A percentile compares a stretch with the other conserved stretches of the same genome.
Evolutionary conservation across 2,888 invertebrate species (phyloP).

Genomic region (Ophion ventricosus): DNA sequence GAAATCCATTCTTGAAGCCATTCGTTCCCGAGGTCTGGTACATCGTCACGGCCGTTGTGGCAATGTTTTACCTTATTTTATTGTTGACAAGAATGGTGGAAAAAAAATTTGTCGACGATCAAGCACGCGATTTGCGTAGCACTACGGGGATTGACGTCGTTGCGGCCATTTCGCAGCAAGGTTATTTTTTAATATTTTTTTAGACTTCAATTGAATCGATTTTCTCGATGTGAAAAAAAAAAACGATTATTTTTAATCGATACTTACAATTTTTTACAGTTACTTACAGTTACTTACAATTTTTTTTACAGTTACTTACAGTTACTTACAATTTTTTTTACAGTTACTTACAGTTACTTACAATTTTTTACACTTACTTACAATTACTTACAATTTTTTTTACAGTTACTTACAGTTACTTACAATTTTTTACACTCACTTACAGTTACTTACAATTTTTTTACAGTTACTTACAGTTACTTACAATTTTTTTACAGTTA

Average conservation of each 20-base stretch:
- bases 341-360: no score
- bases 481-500: no score
- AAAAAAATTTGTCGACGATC: slow-evolving; percentile 29
- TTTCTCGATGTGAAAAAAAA: not conserved
- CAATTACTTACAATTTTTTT: no score
- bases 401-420: no score
- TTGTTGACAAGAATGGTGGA: slow-evolving; percentile 69
- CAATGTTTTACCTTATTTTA: slow-evolving; percentile 71
- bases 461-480: no score
- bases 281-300: no score
- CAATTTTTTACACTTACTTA: no score
- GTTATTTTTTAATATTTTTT: slow-evolving; percentile 67
- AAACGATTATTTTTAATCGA: not conserved
- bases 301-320: no score
- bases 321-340: not conserved
- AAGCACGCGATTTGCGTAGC: slow-evolving; percentile 57
- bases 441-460: no score
- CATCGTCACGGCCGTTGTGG: slow-evolving; percentile 83
- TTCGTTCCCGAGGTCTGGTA: slow-evolving; percentile 85
- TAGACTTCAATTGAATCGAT: not conserved
- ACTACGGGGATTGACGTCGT: slow-evolving; percentile 76
- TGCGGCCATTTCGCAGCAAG: slow-evolving; percentile 84
- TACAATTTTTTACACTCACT: no score
- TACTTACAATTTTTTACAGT: no score
- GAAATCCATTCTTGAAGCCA: slow-evolving; percentile 87